phyloP scores from a whole-genome alignment of 2,888 invertebrate species.

The Herminia tarsipennalis region DNA sequence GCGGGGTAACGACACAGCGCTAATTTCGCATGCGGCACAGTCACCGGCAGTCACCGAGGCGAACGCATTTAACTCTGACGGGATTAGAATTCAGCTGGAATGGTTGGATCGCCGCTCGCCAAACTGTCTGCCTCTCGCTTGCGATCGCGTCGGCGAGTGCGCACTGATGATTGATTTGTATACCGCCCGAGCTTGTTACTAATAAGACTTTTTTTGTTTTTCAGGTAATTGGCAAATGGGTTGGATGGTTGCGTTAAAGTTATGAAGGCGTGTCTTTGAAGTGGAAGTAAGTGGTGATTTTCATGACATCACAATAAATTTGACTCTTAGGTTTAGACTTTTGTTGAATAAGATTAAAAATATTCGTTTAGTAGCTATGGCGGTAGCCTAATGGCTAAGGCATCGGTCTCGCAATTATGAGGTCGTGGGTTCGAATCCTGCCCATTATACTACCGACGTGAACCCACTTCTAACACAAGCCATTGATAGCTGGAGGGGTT shows the following conservation, averaged over 20 bases:
- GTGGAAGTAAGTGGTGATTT: slow-evolving; percentile 23
- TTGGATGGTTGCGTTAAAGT: neutral
- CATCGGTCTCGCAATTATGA: too few relatives aligned
- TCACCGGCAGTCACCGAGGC: slow-evolving; percentile 27
- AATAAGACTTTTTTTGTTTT: slow-evolving; percentile 31
- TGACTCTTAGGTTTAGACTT: too few relatives aligned
- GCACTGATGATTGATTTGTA: slow-evolving; percentile 24
- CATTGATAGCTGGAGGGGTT: too few relatives aligned
- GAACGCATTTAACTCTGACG: slow-evolving; percentile 47
- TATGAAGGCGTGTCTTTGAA: neutral
- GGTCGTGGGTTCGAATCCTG: too few relatives aligned
- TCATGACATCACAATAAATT: neutral
- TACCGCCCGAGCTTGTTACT: neutral
- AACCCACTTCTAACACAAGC: too few relatives aligned
- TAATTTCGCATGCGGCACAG: slow-evolving; percentile 48
- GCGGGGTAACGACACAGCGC: slow-evolving; percentile 49
- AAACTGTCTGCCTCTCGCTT: slow-evolving; percentile 59
- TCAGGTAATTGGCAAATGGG: slow-evolving; percentile 45
- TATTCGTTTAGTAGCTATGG: too few relatives aligned
- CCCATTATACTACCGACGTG: too few relatives aligned
- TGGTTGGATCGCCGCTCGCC: slow-evolving; percentile 61
- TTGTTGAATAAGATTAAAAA: too few relatives aligned
- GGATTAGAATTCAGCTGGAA: slow-evolving; percentile 41
- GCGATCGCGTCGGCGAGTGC: slow-evolving; percentile 29
- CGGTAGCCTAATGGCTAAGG: too few relatives aligned